These are phyloP conservation scores for Aeoliscus strigatus DNA, from an alignment of 2,797 vertebrate genomes.

Conservation along the genomic window DNA sequence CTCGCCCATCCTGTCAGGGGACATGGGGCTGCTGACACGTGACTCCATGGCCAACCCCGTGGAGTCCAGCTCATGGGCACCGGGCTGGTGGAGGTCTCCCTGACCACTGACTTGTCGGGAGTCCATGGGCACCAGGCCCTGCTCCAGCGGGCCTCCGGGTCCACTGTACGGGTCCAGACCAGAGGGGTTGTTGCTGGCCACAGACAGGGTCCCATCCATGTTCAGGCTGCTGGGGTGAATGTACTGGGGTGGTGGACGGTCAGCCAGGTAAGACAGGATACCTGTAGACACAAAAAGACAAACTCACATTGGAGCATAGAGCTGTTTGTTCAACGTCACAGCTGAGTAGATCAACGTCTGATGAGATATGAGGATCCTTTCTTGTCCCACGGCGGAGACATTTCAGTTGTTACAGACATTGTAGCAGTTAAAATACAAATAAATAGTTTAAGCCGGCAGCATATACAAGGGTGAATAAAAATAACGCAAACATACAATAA, in stretches of 20 bases:
- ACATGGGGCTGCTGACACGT: conserved; percentile 93
- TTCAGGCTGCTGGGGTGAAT: conserved; percentile 93
- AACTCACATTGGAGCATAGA: too few species aligned
- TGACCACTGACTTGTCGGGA: conserved; percentile 81
- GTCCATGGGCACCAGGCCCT: conserved; percentile 89
- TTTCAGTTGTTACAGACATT: too few species aligned
- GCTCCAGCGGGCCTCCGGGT: conserved; percentile 85
- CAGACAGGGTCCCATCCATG: conserved; percentile 87
- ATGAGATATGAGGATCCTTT: too few species aligned
- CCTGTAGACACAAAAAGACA: conserved; percentile 65
- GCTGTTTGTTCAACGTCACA: too few species aligned
- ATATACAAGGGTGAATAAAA: too few species aligned
- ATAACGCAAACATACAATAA: too few species aligned
- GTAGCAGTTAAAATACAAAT: too few species aligned
- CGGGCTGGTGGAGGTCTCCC: conserved; percentile 81
- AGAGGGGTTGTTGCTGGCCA: conserved; percentile 83
- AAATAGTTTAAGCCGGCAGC: too few species aligned
- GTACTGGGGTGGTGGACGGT: conserved; percentile 96
- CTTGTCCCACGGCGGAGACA: too few species aligned
- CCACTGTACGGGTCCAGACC: conserved; percentile 87
- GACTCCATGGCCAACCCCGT: conserved; percentile 87
- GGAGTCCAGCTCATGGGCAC: conserved; percentile 87
- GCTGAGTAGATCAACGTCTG: too few species aligned
- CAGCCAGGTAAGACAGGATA: conserved; percentile 95
- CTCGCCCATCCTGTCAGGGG: conserved; percentile 88